These are phyloP conservation scores for Synergus gifuensis DNA, from an alignment of 2,888 invertebrate genomes.

Conservation along the genomic window DNA sequence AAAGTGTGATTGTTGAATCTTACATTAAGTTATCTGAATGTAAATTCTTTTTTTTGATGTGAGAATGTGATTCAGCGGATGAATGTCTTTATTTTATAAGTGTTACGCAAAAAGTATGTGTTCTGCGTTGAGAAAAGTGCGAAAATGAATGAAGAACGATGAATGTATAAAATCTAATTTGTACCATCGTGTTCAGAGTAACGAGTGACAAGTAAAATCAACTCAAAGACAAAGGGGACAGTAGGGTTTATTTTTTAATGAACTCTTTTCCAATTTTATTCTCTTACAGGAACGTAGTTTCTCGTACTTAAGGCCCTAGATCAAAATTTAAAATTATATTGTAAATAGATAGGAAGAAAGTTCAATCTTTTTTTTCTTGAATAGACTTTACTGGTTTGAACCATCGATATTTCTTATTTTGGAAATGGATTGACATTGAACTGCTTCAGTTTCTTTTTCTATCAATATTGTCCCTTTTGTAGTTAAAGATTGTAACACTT, in stretches of 20 bases:
- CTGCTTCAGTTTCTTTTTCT: conserved; percentile 7
- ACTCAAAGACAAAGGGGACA: background rate
- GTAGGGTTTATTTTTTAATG: background rate
- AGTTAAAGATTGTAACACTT: conserved; percentile 2
- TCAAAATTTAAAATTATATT: background rate
- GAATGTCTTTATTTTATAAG: conserved; percentile 22
- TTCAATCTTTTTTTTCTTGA: conserved; percentile 8
- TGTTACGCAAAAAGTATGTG: background rate
- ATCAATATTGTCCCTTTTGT: conserved; percentile 13
- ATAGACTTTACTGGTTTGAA: background rate
- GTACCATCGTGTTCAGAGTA: conserved; percentile 35
- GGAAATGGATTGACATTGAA: conserved; percentile 10
- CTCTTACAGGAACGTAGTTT: conserved; percentile 21
- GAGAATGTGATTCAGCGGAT: conserved; percentile 6
- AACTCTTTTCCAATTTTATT: conserved; percentile 9
- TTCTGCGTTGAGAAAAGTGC: conserved; percentile 1
- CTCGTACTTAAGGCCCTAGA: conserved; percentile 11
- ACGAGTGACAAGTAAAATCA: background rate
- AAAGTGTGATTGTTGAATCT: conserved; percentile 1
- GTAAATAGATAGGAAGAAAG: conserved; percentile 10
- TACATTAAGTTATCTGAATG: conserved; percentile 34
- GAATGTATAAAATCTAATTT: conserved; percentile 6
- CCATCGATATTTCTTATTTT: background rate
- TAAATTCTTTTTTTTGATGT: background rate
- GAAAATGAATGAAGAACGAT: conserved; percentile 1